Base-by-base conservation (phyloP, 2,888 invertebrate species). In the Mayetiola destructor region DNA sequence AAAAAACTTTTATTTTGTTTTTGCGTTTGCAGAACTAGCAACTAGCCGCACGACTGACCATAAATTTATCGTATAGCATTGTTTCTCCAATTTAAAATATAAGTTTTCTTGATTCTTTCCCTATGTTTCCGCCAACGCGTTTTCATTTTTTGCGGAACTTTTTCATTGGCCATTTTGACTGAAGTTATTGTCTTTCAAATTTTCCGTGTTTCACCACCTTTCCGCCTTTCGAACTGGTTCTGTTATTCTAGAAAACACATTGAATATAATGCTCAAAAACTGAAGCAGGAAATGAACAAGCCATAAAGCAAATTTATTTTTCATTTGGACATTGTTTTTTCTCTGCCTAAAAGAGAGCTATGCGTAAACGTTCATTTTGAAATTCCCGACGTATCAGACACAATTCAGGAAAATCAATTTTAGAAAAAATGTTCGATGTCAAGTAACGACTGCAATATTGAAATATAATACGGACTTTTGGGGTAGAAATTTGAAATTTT, bases 261-360 rank as follows among this genome's bases (percentile, higher is more conserved):
- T n/a, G n/a, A n/a, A n/a, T n/a, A n/a, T n/a, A n/a, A n/a, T n/a
- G n/a, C n/a, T 27, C 27, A n/a, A 48, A 48, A 48, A 48, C 27
- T 48, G 18, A 27, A 27, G 48, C 29, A 48, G 48, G 27, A 48
- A 48, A 16, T 48, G 48, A 27, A 48, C 14, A 48, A 27, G 27
- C 27, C 48, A 48, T 27, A 48, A 48, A 48, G 48, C 27, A 27
- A 48, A 48, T 48, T 48, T 48, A 48, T 27, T 48, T 48, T 48
- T 48, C 48, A 48, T 48, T 48, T 48, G 48, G n/a, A 23, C 27
- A 27, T 27, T 48, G 48, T 48, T 48, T 48, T 23, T 27, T 48
- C 27, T 27, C 23, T 48, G n/a, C n/a, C n/a, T n/a, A n/a, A n/a
- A 9, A 16, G 20, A 39, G 23, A 21, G 10, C 14, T 10, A 21